Conservation (phyloP, 2,797 vertebrate genomes). For the Natrix natrix region DNA sequence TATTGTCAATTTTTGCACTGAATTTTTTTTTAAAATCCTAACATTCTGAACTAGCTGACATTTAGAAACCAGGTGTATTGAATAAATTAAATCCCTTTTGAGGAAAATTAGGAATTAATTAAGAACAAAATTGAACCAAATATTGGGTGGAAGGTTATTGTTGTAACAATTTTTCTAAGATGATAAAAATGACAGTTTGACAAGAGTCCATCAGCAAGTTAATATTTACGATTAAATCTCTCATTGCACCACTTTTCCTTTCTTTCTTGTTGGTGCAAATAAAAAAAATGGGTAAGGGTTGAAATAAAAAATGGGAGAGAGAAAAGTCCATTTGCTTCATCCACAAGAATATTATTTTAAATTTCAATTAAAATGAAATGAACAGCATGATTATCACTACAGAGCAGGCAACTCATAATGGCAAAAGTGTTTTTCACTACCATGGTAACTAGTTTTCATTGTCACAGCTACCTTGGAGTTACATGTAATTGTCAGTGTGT, state of each 20-base stretch:
- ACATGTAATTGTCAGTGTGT: slow-evolving; percentile 79
- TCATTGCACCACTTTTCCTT: slow-evolving; percentile 42
- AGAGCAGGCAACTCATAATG: slow-evolving; percentile 74
- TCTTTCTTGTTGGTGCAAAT: slow-evolving; percentile 15
- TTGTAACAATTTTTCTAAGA: slow-evolving; percentile 7
- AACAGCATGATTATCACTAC: slow-evolving; percentile 79
- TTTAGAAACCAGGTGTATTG: slow-evolving; percentile 5
- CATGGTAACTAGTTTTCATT: slow-evolving; percentile 82
- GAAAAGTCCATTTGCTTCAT: slow-evolving; percentile 72
- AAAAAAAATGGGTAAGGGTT: neutral
- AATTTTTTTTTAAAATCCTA: neutral
- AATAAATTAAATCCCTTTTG: slow-evolving; percentile 7
- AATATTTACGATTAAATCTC: slow-evolving; percentile 63
- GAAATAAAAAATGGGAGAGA: slow-evolving; percentile 26
- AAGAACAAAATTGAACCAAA: slow-evolving; percentile 47
- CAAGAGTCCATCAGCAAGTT: slow-evolving; percentile 49
- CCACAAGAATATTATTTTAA: slow-evolving; percentile 75
- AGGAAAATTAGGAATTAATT: slow-evolving; percentile 55
- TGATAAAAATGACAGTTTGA: slow-evolving; percentile 37
- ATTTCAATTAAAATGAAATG: slow-evolving; percentile 86
- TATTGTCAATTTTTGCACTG: neutral
- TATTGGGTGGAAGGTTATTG: slow-evolving; percentile 3
- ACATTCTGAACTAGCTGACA: slow-evolving; percentile 18
- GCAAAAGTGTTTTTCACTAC: slow-evolving; percentile 79
- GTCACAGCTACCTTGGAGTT: slow-evolving; percentile 80